Conservation (phyloP, 2,113 vertebrate species). For the Lucifuga dentata region DNA sequence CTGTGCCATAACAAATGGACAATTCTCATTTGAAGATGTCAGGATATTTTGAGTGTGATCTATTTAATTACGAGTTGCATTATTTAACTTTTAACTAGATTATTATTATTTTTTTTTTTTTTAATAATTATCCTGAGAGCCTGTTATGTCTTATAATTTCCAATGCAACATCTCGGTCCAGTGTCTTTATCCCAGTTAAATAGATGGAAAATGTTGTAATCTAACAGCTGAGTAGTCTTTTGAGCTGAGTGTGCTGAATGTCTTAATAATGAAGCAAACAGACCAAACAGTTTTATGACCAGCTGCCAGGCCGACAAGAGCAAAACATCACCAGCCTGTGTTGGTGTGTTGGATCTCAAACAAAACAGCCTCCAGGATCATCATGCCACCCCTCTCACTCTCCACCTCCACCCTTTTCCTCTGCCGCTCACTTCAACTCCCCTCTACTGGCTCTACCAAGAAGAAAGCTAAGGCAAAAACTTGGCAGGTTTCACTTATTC, state of each 20-base stretch:
- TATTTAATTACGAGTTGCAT: slow-evolving; percentile 28
- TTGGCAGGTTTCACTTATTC: slow-evolving; percentile 7
- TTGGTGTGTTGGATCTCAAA: slow-evolving; percentile 44
- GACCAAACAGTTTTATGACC: slow-evolving; percentile 47
- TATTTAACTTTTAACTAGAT: no score
- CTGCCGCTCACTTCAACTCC: slow-evolving; percentile 16
- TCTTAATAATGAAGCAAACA: slow-evolving; percentile 33
- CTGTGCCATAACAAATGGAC: slow-evolving; percentile 31
- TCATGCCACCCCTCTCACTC: slow-evolving; percentile 33
- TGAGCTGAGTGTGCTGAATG: slow-evolving; percentile 14
- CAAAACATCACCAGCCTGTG: slow-evolving; percentile 44
- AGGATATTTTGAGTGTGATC: slow-evolving; percentile 24
- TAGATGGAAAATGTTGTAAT: neutral
- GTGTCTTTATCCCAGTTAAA: neutral
- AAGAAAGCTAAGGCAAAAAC: neutral
- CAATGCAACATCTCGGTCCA: neutral
- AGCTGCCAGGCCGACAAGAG: slow-evolving; percentile 35
- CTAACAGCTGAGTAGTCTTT: slow-evolving; percentile 3
- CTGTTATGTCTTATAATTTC: neutral
- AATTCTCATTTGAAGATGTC: slow-evolving; percentile 42
- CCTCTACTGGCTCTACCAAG: neutral
- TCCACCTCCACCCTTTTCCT: slow-evolving; percentile 48
- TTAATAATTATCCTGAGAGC: slow-evolving; percentile 24
- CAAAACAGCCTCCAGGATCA: slow-evolving; percentile 23
- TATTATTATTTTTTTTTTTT: no score